phyloP scores from a whole-genome alignment of 2,797 vertebrate genomes.

The Hylomyscus alleni region DNA sequence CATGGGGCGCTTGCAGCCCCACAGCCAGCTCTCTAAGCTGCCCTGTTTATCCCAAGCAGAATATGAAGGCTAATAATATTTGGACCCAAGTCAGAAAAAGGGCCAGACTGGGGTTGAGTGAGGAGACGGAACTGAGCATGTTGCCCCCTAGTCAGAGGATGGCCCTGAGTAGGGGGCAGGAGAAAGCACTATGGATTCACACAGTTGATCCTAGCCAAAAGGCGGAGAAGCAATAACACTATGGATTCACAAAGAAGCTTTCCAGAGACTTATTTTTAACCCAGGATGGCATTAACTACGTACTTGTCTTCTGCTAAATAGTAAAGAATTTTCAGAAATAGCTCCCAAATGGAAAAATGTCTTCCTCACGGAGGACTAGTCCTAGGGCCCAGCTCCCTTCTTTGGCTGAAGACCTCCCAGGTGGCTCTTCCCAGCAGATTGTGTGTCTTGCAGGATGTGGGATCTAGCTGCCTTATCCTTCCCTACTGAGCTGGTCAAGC shows the following conservation, averaged over 20 bases:
- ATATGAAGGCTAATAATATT: neutral
- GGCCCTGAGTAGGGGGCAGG: neutral
- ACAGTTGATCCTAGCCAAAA: too few species aligned
- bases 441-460: slow-evolving; percentile 18
- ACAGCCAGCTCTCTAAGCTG: neutral
- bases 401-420: neutral
- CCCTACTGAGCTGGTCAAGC: slow-evolving; percentile 59
- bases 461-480: slow-evolving; percentile 32
- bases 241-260: neutral
- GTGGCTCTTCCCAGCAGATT: slow-evolving; percentile 45
- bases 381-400: neutral
- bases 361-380: neutral
- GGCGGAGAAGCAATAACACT: too few species aligned
- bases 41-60: neutral
- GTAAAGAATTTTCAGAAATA: slow-evolving; percentile 25
- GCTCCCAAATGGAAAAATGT: neutral
- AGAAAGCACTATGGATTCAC: neutral
- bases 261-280: slow-evolving; percentile 5
- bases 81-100: neutral
- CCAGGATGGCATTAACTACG: neutral
- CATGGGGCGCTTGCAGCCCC: neutral
- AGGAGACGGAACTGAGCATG: neutral
- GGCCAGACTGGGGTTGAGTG: neutral
- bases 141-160: neutral
- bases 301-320: neutral